Conservation (phyloP, 1,140 invertebrate species). For the Solenopsis fugax region DNA sequence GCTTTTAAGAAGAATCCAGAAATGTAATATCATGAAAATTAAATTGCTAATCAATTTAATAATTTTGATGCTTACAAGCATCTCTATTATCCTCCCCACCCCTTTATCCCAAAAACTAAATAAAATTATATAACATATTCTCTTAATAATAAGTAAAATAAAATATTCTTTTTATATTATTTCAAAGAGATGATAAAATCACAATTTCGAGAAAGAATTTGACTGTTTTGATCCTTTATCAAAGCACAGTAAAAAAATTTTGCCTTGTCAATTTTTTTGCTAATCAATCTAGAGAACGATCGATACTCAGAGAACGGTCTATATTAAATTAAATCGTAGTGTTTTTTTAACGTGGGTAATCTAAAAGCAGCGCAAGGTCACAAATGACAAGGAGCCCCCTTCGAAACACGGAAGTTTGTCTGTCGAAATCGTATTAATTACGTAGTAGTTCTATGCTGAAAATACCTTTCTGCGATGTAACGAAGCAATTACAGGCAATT, state of each 20-base stretch:
- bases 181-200: neutral
- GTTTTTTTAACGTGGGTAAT: slow-evolving; percentile 59
- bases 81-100: too few relatives aligned
- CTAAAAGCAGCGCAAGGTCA: slow-evolving; percentile 57
- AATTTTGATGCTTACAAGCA: too few relatives aligned
- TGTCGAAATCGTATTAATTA: slow-evolving; percentile 36
- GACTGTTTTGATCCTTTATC: neutral
- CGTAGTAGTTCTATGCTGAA: neutral
- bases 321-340: slow-evolving; percentile 47
- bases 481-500: neutral
- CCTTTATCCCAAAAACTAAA: too few relatives aligned
- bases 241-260: slow-evolving; percentile 3
- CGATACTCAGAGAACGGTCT: slow-evolving; percentile 17
- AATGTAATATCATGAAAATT: too few relatives aligned
- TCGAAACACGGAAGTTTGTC: slow-evolving; percentile 49
- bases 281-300: slow-evolving; percentile 22
- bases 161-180: neutral
- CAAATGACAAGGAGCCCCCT: slow-evolving; percentile 43
- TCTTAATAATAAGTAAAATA: neutral
- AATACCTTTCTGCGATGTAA: neutral
- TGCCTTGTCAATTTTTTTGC: neutral
- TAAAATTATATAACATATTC: too few relatives aligned
- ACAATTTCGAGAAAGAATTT: neutral
- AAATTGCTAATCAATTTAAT: too few relatives aligned
- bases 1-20: too few relatives aligned